Evolutionary conservation across 2,113 vertebrate species (phyloP), one percentile per base, ranked within the genome.

Genomic region (Amblyopsis rosae): DNA sequence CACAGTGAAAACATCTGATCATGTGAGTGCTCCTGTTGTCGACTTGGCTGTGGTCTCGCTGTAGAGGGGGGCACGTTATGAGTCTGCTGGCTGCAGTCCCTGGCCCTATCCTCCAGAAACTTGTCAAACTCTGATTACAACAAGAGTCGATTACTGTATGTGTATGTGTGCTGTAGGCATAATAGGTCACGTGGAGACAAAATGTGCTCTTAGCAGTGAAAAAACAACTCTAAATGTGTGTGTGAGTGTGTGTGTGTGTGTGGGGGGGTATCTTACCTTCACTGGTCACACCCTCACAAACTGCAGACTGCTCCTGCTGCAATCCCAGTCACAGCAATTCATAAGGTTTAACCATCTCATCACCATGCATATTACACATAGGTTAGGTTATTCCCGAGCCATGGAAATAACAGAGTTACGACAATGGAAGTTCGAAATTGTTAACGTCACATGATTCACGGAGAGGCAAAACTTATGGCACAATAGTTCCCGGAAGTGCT

Each of bases 1-100:
- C 78, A 93, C 33, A 93, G 91, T 13, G 87, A 82, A 70, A 93
- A 93, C 1, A 93, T 87, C 7, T 92, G 83, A 70, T 93, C 91
- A 62, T 91, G 86, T 65, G 86, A 73, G 41, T 2, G 60, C 17
- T 89, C 89, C 58, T 87, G 82, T 57, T 88, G 75, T 69, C 0
- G 73, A 62, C 72, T 16, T 1, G 82, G 32, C 1, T 60, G 82
- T 2, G 65, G 77, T 70, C 70, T 85, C 66, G 86, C 64, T 0
- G 71, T 58, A 13, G 77, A 50, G 7, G 83, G 54, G 6, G 70
- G 59, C 12, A 33, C n/a, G 1, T 8, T 68, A 13, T 17, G 26
- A 19, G 73, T 11, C 3, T 61, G 26, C 47, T 75, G 59, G 19
- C 67, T 72, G 13, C 59, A 67, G 17, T 80, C 59, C 68, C 80